Evolutionary conservation across 2,797 vertebrate species (phyloP), one percentile per base, ranked within the genome.

Genomic region (Ceyx erithaca): DNA sequence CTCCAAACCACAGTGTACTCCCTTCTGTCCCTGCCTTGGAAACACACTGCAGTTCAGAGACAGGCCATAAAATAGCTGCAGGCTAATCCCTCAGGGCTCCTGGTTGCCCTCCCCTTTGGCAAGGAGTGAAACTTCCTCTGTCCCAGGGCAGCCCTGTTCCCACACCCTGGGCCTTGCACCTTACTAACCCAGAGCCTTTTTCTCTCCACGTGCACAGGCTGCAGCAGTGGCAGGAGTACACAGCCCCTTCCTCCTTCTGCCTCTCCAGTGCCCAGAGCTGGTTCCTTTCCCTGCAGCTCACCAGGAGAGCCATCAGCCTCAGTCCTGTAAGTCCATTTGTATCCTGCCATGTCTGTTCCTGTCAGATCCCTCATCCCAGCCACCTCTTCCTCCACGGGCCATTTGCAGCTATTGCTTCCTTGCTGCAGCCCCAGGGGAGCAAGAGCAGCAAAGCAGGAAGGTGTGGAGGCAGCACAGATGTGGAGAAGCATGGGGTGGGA

Each of bases 61-160:
- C n/a, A 66, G 49, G 61, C 37, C 46, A 69, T 51, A 69, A 76
- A 85, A 64, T 4, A 84, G 37, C 55, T 62, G 26, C 52, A 62
- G 80, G 12, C 21, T 78, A 88, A 92, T 86, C 45, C 78, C 49
- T 7, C 40, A 59, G 67, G 59, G 80, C 43, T 82, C 87, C 43
- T 76, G 46, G 10, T 67, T 87, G 16, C n/a, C 2, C 10, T 85
- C 40, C 21, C 14, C 33, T 31, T 54, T 73, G 17, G 12, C 26
- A 87, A 82, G 79, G 85, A 91, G 76, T 67, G 87, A 89, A 52
- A 31, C 61, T 92, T 82, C 64, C 40, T 48, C 12, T 31, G 70
- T 80, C 87, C 63, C 35, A 48, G 2, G 6, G 13, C 23, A 80
- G 40, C 90, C 68, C n/a, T 76, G 92, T 85, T 69, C 64, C 67